Evolutionary conservation across 2,888 invertebrate genomes (phyloP).

Genomic region (Agrenia bidenticulata): DNA sequence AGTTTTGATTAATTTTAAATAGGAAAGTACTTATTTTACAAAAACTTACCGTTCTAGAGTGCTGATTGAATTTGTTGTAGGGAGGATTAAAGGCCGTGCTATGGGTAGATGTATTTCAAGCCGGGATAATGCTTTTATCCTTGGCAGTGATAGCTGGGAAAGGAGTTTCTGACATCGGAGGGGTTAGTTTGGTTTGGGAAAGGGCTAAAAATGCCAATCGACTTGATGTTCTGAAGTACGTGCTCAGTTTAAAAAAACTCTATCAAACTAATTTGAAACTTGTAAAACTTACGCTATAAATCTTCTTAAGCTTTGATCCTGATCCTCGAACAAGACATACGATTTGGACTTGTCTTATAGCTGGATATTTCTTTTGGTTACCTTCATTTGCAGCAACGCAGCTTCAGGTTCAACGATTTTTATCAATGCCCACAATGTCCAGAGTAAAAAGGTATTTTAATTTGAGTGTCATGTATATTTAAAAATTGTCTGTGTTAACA

Average conservation of each 20-base stretch:
- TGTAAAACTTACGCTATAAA: too few relatives aligned
- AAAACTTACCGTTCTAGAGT: too few relatives aligned
- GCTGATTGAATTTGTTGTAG: too few relatives aligned
- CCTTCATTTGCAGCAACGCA: slow-evolving; percentile 59
- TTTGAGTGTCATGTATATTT: too few relatives aligned
- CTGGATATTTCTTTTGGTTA: slow-evolving; percentile 55
- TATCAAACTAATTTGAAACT: too few relatives aligned
- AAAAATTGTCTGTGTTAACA: too few relatives aligned
- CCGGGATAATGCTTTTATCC: slow-evolving; percentile 71
- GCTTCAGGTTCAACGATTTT: slow-evolving; percentile 60
- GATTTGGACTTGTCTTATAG: slow-evolving; percentile 53
- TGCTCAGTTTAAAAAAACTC: too few relatives aligned
- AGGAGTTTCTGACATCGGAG: slow-evolving; percentile 68
- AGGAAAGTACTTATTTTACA: too few relatives aligned
- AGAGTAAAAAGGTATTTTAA: slow-evolving; percentile 56
- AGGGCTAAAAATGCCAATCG: slow-evolving; percentile 65
- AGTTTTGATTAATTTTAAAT: slow-evolving; percentile 60
- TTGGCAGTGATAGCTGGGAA: slow-evolving; percentile 67
- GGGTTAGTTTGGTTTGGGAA: slow-evolving; percentile 64
- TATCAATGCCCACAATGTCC: slow-evolving; percentile 57
- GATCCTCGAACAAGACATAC: slow-evolving; percentile 41
- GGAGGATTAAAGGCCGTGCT: slow-evolving; percentile 75
- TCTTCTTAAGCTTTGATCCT: slow-evolving; percentile 30
- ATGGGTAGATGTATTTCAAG: slow-evolving; percentile 70
- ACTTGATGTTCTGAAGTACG: slow-evolving; percentile 72